A percentile compares a stretch with the other conserved stretches of the same genome.
Conservation (phyloP, 2,888 invertebrate species). For the Torymus auratus region DNA sequence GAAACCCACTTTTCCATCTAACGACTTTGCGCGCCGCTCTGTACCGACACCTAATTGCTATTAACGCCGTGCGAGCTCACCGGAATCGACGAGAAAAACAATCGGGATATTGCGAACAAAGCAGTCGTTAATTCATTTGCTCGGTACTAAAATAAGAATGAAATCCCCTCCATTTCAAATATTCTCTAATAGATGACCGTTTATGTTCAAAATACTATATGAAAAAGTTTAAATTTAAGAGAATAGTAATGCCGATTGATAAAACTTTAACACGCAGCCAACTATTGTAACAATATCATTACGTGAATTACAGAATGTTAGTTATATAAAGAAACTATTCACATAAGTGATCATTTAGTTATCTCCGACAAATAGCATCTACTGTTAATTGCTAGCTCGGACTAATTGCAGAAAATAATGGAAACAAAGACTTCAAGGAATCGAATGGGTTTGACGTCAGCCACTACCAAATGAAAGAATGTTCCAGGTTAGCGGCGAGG, state of each 20-base stretch:
- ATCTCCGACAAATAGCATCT: neutral
- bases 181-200: too few relatives aligned
- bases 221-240: too few relatives aligned
- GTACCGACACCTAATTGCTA: slow-evolving; percentile 43
- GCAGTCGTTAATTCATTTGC: too few relatives aligned
- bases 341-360: slow-evolving; percentile 3
- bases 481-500: neutral
- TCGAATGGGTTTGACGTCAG: slow-evolving; percentile 59
- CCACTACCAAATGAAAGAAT: slow-evolving; percentile 32
- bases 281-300: too few relatives aligned
- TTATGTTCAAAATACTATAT: too few relatives aligned
- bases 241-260: too few relatives aligned
- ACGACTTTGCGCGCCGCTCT: neutral
- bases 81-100: slow-evolving; percentile 6
- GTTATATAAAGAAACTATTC: neutral
- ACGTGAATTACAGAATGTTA: too few relatives aligned
- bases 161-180: too few relatives aligned
- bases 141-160: too few relatives aligned
- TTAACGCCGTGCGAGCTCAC: slow-evolving; percentile 24
- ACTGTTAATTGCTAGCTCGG: neutral
- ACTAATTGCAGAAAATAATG: slow-evolving; percentile 19
- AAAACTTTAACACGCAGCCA: too few relatives aligned
- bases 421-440: slow-evolving; percentile 55
- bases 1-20: slow-evolving; percentile 72
- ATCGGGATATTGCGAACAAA: neutral